A percentile compares a stretch with the other conserved stretches of the same genome.
phyloP scores from a whole-genome alignment of 1,140 invertebrate genomes.

The Ylistrum balloti region DNA sequence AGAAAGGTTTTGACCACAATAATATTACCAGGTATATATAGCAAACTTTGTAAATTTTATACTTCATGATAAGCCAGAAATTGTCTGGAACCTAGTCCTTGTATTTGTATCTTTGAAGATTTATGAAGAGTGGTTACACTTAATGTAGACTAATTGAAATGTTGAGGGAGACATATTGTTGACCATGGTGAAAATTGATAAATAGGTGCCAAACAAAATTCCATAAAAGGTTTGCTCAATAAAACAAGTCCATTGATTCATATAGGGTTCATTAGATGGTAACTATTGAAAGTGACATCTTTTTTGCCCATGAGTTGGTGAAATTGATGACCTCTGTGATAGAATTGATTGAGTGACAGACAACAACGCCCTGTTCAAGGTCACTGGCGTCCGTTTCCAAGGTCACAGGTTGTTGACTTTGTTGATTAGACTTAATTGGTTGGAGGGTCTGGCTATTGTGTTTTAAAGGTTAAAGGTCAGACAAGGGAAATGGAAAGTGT shows the following conservation, averaged over 20 bases:
- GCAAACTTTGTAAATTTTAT: too few species aligned
- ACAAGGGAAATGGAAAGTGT: slow-evolving; percentile 4
- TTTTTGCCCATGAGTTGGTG: background rate
- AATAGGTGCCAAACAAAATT: background rate
- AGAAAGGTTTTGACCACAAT: too few species aligned
- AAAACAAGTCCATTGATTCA: background rate
- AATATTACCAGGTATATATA: too few species aligned
- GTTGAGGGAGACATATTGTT: background rate
- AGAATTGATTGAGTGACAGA: background rate
- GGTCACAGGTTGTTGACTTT: slow-evolving; percentile 20
- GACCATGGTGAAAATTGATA: background rate
- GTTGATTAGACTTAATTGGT: slow-evolving; percentile 18
- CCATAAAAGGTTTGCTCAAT: background rate
- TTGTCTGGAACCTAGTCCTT: background rate
- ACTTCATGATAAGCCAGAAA: too few species aligned
- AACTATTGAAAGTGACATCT: background rate
- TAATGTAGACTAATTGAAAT: background rate
- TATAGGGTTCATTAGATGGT: background rate
- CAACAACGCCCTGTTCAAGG: background rate
- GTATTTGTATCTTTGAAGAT: background rate
- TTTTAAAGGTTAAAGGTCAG: slow-evolving; percentile 29
- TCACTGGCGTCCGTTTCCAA: background rate
- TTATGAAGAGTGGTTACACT: background rate
- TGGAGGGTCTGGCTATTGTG: slow-evolving; percentile 4
- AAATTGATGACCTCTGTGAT: background rate